These are phyloP conservation scores for Microtus pennsylvanicus DNA, from an alignment of 2,113 vertebrate species.

Conservation along the genomic window DNA sequence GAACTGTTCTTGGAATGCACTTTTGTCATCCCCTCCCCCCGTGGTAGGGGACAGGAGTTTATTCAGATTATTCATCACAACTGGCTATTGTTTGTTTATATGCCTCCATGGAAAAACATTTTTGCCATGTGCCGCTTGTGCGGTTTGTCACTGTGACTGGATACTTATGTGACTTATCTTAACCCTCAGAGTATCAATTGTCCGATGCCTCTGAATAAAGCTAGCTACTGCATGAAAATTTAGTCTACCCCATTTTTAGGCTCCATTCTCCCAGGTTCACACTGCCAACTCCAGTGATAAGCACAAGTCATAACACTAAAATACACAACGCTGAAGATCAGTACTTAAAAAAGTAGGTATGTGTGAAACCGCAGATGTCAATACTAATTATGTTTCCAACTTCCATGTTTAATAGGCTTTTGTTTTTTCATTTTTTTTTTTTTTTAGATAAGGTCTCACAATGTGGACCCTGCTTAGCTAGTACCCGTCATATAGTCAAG, in stretches of 20 bases:
- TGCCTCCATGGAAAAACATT: neutral
- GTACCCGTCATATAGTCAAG: neutral
- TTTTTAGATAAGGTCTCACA: neutral
- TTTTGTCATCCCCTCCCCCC: neutral
- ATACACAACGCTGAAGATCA: slow-evolving; percentile 4
- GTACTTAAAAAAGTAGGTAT: slow-evolving; percentile 33
- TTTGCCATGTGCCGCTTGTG: neutral
- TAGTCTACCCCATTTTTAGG: neutral
- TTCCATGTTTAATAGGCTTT: neutral
- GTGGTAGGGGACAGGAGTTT: neutral
- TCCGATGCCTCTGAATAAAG: neutral
- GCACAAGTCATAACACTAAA: neutral
- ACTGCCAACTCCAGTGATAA: neutral
- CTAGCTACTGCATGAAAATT: neutral
- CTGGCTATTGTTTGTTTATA: neutral
- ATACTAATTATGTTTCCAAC: neutral
- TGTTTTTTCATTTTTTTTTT: neutral
- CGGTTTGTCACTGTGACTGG: neutral
- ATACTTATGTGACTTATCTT: neutral
- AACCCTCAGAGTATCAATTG: neutral
- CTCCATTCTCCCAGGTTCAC: neutral
- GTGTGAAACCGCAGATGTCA: neutral
- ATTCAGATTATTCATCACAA: neutral
- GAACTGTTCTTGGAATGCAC: neutral
- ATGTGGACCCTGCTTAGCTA: too few species aligned